A percentile compares a stretch with the other conserved stretches of the same genome.
These are phyloP conservation scores for Anhinga anhinga DNA, from an alignment of 2,113 vertebrate species.

Conservation along the genomic window DNA sequence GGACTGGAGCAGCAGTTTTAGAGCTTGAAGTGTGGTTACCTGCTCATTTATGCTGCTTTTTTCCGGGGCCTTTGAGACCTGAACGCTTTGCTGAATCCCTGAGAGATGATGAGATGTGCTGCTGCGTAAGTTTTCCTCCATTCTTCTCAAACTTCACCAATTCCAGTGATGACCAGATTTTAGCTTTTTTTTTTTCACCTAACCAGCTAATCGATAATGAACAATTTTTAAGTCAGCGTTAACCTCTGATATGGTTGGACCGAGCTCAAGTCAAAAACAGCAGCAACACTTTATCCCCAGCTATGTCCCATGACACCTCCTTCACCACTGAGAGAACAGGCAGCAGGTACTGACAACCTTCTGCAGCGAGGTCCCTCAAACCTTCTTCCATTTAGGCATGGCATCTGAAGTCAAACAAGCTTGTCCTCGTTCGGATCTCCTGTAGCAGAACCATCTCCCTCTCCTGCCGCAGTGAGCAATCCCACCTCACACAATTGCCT, in stretches of 20 bases:
- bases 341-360: not conserved
- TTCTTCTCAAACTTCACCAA: not conserved
- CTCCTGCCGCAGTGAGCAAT: not conserved
- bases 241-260: not conserved
- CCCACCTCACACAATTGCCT: fast-evolving
- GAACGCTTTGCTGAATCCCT: not conserved
- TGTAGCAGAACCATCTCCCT: not conserved
- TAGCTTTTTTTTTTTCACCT: not conserved
- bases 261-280: not conserved
- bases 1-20: not conserved
- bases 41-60: not conserved
- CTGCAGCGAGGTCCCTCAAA: not conserved
- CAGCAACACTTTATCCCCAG: not conserved
- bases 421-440: too few species aligned
- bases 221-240: not conserved
- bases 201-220: not conserved
- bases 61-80: not conserved
- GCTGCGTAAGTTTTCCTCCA: not conserved
- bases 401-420: not conserved
- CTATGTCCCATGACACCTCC: not conserved
- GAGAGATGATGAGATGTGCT: not conserved
- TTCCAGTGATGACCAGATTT: not conserved
- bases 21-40: not conserved
- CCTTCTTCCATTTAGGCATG: not conserved
- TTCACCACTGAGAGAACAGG: not conserved